Evolutionary conservation across 2,797 vertebrate species (phyloP), one percentile per base, ranked within the genome.

Genomic region (Arrhamphus sclerolepis): DNA sequence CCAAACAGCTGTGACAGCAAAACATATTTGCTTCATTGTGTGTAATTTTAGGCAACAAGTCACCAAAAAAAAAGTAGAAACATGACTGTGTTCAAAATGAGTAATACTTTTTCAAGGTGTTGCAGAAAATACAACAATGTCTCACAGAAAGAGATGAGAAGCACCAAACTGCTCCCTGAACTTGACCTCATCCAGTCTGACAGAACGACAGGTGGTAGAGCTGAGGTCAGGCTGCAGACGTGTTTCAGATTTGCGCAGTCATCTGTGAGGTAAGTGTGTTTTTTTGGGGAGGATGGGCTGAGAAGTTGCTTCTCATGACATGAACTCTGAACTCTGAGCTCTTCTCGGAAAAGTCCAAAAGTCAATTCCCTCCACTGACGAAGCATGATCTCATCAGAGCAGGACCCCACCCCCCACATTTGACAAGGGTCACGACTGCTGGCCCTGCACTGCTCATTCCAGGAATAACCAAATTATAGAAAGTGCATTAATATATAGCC

Each of bases 321-420:
- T 83, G 76, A 80, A 41, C 77, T 70, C 54, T 90, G 76, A 85
- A 76, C 87, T 75, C 50, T 88, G 71, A 71, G 59, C 58, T 51
- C 39, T 46, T 47, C 53, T 58, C 20, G 2, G 81, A 78, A 80
- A 72, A 80, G 48, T 16, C 80, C 56, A 34, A 58, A 82, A 78
- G 85, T 80, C 70, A 78, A 53, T 78, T 84, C 72, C 82, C 75
- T 62, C 48, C 9, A 66, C 51, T 52, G 74, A 77, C 64, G 49
- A 46, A 56, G 56, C 70, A 71, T 81, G 78, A 86, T 80, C 53
- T 87, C 78, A 77, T 80, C 54, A 29, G 44, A 28, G 39, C 56
- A 41, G 63, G 0, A 7, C 78, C 68, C 57, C 56, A 68, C 56
- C 56, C 19, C 9, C 22, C 31, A 6, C 52, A 17, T 75, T 50